A percentile compares a stretch with the other conserved stretches of the same genome.
Evolutionary conservation across 2,113 vertebrate species (phyloP).

Genomic region (Mohoua ochrocephala): DNA sequence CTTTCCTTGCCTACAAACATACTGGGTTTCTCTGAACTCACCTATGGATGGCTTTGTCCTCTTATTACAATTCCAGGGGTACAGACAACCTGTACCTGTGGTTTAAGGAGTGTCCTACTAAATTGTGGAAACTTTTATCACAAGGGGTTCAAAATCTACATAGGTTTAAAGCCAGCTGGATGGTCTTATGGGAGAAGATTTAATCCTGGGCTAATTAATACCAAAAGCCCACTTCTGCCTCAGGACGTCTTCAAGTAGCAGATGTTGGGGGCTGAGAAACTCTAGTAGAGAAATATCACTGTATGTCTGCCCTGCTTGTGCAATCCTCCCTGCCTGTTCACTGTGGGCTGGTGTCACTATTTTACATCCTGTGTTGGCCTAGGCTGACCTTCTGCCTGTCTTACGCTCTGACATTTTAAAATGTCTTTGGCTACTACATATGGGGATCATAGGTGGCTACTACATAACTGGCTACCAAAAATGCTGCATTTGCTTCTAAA

Average conservation of each 20-base stretch:
- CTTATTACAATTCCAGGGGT: background rate
- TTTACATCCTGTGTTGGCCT: background rate
- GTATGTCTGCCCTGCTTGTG: background rate
- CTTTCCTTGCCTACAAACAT: background rate
- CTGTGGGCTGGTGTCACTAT: background rate
- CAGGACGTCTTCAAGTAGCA: fast-evolving
- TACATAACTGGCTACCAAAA: background rate
- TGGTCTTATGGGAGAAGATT: background rate
- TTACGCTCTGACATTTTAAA: background rate
- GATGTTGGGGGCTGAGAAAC: background rate
- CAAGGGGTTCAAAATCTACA: background rate
- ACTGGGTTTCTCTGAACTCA: background rate
- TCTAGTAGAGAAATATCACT: background rate
- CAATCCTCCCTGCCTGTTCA: background rate
- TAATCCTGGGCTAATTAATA: background rate
- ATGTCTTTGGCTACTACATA: background rate
- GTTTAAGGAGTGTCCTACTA: background rate
- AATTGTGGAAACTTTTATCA: background rate
- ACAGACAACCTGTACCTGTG: background rate
- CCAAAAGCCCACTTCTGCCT: background rate
- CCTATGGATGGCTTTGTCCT: background rate
- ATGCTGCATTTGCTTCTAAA: background rate
- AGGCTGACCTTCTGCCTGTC: background rate
- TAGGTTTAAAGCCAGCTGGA: background rate
- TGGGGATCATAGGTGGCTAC: background rate